phyloP scores from a whole-genome alignment of 1,140 invertebrate genomes.

The Leucophenga varia region DNA sequence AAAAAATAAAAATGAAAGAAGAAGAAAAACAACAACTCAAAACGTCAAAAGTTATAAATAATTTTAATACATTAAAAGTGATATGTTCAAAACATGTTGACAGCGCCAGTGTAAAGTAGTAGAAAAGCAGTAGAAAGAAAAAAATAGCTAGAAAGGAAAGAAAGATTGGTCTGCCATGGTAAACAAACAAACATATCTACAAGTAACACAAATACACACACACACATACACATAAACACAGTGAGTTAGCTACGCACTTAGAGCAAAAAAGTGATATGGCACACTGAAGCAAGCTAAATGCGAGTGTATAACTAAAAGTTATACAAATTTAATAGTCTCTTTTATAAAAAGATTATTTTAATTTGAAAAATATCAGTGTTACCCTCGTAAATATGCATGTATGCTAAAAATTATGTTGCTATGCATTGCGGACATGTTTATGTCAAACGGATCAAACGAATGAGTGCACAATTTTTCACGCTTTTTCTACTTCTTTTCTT shows the following conservation, averaged over 20 bases:
- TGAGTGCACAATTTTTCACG: no score
- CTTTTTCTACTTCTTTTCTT: no score
- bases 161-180: conserved; percentile 41
- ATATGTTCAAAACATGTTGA: conserved; percentile 54
- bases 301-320: no score
- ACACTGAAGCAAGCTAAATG: no score
- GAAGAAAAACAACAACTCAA: conserved; percentile 33
- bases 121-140: conserved; percentile 26
- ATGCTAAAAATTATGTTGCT: conserved; percentile 39
- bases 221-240: conserved; percentile 6
- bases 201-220: conserved; percentile 7
- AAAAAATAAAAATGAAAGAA: no score
- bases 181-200: conserved; percentile 49
- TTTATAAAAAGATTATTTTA: no score
- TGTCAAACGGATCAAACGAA: no score
- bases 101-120: conserved; percentile 22
- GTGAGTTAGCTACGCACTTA: no score
- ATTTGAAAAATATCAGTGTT: no score
- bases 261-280: no score
- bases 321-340: no score
- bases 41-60: conserved; percentile 52
- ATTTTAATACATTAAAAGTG: conserved; percentile 51
- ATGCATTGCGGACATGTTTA: conserved; percentile 42
- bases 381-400: no score
- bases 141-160: conserved; percentile 31